Evolutionary conservation across 2,113 vertebrate species (phyloP).

Genomic region (Tetraodon nigroviridis): DNA sequence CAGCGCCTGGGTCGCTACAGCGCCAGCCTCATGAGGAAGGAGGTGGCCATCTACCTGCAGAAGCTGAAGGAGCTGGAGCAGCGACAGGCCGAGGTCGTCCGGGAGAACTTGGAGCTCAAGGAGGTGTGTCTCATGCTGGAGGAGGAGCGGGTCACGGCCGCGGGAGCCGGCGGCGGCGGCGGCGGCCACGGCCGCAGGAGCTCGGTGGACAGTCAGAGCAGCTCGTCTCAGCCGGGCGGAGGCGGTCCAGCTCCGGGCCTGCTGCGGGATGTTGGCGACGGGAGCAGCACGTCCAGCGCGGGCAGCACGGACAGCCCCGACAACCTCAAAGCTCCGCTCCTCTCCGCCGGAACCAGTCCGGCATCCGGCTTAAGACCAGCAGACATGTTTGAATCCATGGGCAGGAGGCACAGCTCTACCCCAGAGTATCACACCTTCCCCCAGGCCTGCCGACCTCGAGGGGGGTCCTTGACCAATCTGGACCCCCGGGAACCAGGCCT

Average conservation of each 20-base stretch:
- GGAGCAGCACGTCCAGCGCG: constrained; percentile 90
- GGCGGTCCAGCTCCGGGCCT: constrained; percentile 61
- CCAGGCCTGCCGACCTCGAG: constrained; percentile 65
- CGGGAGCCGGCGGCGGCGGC: constrained; percentile 43
- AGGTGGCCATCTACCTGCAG: constrained; percentile 89
- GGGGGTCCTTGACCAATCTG: constrained; percentile 71
- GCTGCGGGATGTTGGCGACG: constrained; percentile 87
- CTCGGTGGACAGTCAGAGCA: constrained; percentile 90
- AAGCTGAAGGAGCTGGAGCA: constrained; percentile 92
- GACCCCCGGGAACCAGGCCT: constrained; percentile 79
- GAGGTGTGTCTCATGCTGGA: constrained; percentile 92
- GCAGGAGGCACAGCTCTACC: constrained; percentile 82
- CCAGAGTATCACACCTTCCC: constrained; percentile 81
- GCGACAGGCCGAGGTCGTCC: constrained; percentile 87
- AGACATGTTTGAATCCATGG: constrained; percentile 76
- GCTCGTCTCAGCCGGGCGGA: constrained; percentile 77
- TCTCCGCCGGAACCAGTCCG: constrained; percentile 61
- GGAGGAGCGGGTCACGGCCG: constrained; percentile 76
- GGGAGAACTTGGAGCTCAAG: constrained; percentile 92
- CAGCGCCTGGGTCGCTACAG: constrained; percentile 92
- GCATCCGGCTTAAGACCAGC: constrained; percentile 67
- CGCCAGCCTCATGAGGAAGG: constrained; percentile 89
- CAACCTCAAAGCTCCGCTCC: constrained; percentile 81
- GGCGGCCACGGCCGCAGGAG: constrained; percentile 77
- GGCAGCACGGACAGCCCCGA: constrained; percentile 92